Base-by-base conservation (phyloP, 2,113 vertebrate species). In the Pomatorhinus ruficollis region DNA sequence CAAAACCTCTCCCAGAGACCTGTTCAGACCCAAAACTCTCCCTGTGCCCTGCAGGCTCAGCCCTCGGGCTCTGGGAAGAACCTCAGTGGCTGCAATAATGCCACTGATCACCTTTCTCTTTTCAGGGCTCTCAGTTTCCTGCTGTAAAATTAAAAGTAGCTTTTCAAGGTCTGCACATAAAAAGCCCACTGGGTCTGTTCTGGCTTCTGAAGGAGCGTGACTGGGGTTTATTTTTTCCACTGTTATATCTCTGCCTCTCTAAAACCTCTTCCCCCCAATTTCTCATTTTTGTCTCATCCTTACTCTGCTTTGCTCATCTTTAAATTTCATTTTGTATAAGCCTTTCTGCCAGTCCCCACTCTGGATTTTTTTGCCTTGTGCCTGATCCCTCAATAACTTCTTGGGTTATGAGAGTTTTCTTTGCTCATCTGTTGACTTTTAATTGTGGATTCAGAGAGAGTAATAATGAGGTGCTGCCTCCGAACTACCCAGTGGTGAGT, bases 371-470 rank as follows among this genome's bases (percentile, higher is more conserved):
- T 75, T 91, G 40, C 45, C 64, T 70, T 16, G 27, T 72, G 37
- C 85, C 87, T 85, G 28, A 95, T 87, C 47, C 42, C 69, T 85
- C 88, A 76, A 3, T 74, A 92, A 80, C 75, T 90, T 94, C 42
- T 70, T 47, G 65, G 12, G 78, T 88, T 83, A 33, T 20, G 35
- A 65, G 19, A 61, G 52, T 92, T 78, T 75, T 45, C 71, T 54
- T 56, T 74, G 44, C 75, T 95, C 84, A 39, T 87, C 90, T 95
- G 77, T 68, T 92, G 95, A 78, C 94, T 96, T 86, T 91, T 93
- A 88, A 93, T 69, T 92, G 85, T 76, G 83, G 57, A 90, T 90
- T 65, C 88, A 80, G 84, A 82, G 76, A 25, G 82, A 61, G 37
- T n/a, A 87, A 59, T 89, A 95, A 95, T 79, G 92, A 96, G 52